Conservation (phyloP, 64 coral and sea anemone species). For the Acropora tenuis region DNA sequence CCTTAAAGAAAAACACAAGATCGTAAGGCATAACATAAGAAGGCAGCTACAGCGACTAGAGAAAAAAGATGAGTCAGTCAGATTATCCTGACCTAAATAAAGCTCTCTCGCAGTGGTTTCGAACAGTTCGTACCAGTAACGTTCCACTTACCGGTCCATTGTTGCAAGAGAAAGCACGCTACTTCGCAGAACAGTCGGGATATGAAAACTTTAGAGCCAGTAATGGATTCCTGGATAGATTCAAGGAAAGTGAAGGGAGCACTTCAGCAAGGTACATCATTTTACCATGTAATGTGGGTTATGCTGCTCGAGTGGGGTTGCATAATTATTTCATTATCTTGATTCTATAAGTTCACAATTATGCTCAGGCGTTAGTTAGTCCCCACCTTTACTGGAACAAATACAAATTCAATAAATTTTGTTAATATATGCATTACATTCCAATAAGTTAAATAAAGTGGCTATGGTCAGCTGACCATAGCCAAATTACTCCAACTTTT, state of each 20-base stretch:
- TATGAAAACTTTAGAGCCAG: constrained; percentile 44
- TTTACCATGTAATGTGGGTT: not conserved
- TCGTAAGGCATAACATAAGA: constrained; percentile 12
- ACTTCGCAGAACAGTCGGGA: constrained; percentile 42
- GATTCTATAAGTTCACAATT: not conserved
- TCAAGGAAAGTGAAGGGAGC: constrained; percentile 64
- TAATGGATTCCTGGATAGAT: constrained; percentile 37
- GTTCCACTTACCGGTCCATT: constrained; percentile 41
- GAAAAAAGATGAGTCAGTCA: constrained; percentile 64
- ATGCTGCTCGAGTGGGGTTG: not conserved
- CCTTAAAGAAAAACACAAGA: constrained; percentile 32
- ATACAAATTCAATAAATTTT: not conserved
- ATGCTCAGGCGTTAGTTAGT: not conserved
- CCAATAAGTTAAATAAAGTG: not conserved
- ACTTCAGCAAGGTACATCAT: constrained; percentile 13
- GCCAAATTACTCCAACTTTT: not conserved
- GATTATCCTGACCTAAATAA: constrained; percentile 44
- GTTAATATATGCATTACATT: not conserved
- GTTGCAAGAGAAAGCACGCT: constrained; percentile 55
- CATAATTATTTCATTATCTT: constrained; percentile 1
- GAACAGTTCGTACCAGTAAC: constrained; percentile 42
- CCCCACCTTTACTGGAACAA: not conserved
- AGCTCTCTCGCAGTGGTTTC: constrained; percentile 47
- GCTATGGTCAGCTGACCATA: not conserved
- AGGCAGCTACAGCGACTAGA: constrained; percentile 29